Conservation (phyloP, 1,140 invertebrate genomes). For the Bombus soroeensis region DNA sequence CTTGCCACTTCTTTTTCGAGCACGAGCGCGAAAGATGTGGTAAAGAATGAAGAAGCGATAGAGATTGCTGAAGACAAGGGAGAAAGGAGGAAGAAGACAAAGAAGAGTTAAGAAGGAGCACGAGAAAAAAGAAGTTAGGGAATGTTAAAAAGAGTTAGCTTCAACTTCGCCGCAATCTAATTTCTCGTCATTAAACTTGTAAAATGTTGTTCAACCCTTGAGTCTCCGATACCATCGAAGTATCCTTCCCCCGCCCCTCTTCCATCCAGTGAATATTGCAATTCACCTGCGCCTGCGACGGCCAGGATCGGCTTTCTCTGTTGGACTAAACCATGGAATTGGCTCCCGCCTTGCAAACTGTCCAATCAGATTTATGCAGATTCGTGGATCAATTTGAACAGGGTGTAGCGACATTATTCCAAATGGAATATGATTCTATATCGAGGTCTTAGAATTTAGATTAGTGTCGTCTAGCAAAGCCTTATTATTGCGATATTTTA, state of each 20-base stretch:
- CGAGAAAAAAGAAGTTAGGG: not conserved
- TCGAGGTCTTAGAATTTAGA: not conserved
- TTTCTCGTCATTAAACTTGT: conserved; percentile 8
- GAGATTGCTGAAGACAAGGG: not conserved
- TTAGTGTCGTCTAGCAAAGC: no score
- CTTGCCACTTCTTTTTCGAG: not conserved
- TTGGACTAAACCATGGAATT: not conserved
- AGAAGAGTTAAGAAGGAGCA: not conserved
- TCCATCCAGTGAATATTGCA: not conserved
- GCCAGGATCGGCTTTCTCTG: not conserved
- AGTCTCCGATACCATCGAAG: no score
- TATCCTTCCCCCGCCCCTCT: not conserved
- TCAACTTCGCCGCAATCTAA: not conserved
- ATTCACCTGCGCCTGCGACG: not conserved
- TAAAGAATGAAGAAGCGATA: not conserved
- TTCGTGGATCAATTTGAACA: not conserved
- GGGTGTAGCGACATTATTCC: not conserved
- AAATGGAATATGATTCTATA: not conserved
- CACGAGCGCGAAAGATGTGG: not conserved
- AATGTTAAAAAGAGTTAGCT: not conserved
- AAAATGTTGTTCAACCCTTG: conserved; percentile 5
- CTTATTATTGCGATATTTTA: no score
- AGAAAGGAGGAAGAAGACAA: not conserved
- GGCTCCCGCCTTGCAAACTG: not conserved
- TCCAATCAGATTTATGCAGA: conserved; percentile 5